Evolutionary conservation across 1,140 invertebrate species (phyloP).

Genomic region (Laodelphax striatellus): DNA sequence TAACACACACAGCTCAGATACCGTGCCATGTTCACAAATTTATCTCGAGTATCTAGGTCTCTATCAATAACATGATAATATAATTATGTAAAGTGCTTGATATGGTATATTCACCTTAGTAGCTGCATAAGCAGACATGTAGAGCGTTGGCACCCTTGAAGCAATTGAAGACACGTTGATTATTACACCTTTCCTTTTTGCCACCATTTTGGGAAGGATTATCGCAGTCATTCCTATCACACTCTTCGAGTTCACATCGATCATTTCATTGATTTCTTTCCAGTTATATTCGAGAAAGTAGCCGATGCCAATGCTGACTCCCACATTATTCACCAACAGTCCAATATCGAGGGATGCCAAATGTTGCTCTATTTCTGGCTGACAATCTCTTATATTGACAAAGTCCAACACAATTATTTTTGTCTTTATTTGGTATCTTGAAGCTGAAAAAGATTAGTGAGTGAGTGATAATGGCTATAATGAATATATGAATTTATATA

Average conservation of each 20-base stretch:
- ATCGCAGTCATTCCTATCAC: constrained; percentile 49
- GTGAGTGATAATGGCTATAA: too few species aligned
- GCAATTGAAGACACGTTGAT: constrained; percentile 83
- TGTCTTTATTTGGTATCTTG: constrained; percentile 61
- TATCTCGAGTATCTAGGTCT: too few species aligned
- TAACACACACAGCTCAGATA: too few species aligned
- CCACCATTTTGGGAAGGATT: constrained; percentile 76
- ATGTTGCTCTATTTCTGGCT: constrained; percentile 57
- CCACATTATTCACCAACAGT: constrained; percentile 91
- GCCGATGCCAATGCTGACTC: constrained; percentile 72
- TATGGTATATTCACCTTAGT: too few species aligned
- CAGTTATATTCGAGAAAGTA: constrained; percentile 61
- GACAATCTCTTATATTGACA: constrained; percentile 53
- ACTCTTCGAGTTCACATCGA: constrained; percentile 43
- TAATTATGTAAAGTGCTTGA: too few species aligned
- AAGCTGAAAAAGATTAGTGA: constrained; percentile 37
- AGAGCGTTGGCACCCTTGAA: constrained; percentile 60
- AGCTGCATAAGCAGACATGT: constrained; percentile 75
- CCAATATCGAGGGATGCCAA: constrained; percentile 72
- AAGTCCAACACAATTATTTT: constrained; percentile 74
- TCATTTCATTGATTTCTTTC: constrained; percentile 25
- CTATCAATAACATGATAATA: too few species aligned
- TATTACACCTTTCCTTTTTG: constrained; percentile 67
- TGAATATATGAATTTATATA: too few species aligned
- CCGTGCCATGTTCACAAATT: too few species aligned